A percentile compares a stretch with the other conserved stretches of the same genome.
phyloP scores from a whole-genome alignment of 2,888 invertebrate genomes.

The Mimachlamys varia region DNA sequence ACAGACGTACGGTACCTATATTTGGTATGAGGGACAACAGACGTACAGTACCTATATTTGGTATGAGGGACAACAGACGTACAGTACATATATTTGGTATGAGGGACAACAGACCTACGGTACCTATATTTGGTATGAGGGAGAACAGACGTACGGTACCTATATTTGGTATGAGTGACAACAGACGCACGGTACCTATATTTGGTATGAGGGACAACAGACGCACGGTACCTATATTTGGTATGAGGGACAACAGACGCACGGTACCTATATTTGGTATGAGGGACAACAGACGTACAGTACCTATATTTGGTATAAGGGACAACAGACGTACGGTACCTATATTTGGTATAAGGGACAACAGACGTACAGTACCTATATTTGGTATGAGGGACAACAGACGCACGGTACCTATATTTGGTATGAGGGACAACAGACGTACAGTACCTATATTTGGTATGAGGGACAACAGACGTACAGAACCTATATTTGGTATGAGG shows the following conservation, averaged over 20 bases:
- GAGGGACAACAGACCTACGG: constrained; percentile 53
- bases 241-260: constrained; percentile 56
- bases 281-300: constrained; percentile 57
- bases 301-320: constrained; percentile 60
- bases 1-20: constrained; percentile 61
- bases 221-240: constrained; percentile 62
- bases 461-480: constrained; percentile 58
- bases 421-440: constrained; percentile 56
- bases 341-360: constrained; percentile 57
- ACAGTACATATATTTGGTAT: constrained; percentile 62
- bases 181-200: constrained; percentile 61
- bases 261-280: constrained; percentile 63
- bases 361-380: constrained; percentile 60
- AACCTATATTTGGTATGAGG: constrained; percentile 58
- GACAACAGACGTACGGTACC: constrained; percentile 62
- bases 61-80: constrained; percentile 56
- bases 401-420: constrained; percentile 62
- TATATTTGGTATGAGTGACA: constrained; percentile 57
- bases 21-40: constrained; percentile 57
- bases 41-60: constrained; percentile 61
- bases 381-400: constrained; percentile 57
- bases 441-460: constrained; percentile 62
- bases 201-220: constrained; percentile 57
- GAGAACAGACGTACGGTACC: constrained; percentile 62
- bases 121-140: constrained; percentile 60